Base-by-base conservation (phyloP, 2,113 vertebrate genomes). In the Thinocorus orbignyianus region DNA sequence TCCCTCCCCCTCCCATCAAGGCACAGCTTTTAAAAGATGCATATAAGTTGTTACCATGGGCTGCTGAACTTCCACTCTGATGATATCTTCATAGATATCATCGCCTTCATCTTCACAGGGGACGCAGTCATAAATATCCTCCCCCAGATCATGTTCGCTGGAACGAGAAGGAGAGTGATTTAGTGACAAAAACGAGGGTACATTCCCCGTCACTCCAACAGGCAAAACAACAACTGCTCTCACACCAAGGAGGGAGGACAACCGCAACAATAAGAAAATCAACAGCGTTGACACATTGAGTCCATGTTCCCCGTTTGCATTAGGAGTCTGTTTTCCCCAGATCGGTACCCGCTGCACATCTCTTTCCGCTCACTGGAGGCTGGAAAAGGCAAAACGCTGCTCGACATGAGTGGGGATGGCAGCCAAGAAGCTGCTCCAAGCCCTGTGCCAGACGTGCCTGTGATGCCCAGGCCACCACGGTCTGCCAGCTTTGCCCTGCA, bases 41-140 rank as follows among this genome's bases (percentile, higher is more conserved):
- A 64, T 13, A 62, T 7, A 17, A 46, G 18, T 4, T 24, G 85
- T 99, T 95, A 99, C 99, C 99, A 99, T 99, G 96, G 99, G 99
- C 98, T 99, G 99, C 97, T 99, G 99, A 86, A 99, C 99, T 94
- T 99, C 99, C 98, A 99, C 99, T 97, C 99, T 98, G 98, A 99
- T 99, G 98, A 99, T 99, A 97, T 99, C 99, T 97, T 99, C 99
- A 3, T 99, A 99, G 98, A 99, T 99, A 95, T 99, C 99, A 15
- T 99, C 99, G 0, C 99, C 99, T 51, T 99, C 99, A 10, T 99
- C 99, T 37, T 99, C 99, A 19, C 99, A 99, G 1, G 99, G 99
- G 62, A 99, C 99, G 1, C 99, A 99, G 98, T 99, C 99, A 1
- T 99, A 99, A 96, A 99, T 99, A 97, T 99, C 99, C 97, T 99